Percentiles rank a stretch among this genome's conserved stretches.
phyloP scores from a whole-genome alignment of 2,888 invertebrate genomes.

The Corythucha ciliata region DNA sequence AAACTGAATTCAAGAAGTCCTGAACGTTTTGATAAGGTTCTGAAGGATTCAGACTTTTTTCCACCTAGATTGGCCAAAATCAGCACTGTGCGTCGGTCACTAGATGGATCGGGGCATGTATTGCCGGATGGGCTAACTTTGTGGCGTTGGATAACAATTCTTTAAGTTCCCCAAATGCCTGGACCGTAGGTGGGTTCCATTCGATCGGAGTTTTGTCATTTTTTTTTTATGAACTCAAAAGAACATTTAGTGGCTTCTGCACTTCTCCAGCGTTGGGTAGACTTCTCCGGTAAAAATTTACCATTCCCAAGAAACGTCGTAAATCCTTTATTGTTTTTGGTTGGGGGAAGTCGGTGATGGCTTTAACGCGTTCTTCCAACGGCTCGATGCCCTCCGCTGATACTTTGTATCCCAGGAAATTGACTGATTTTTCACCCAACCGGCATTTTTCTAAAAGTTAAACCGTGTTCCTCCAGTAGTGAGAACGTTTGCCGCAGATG shows the following conservation, averaged over 20 bases:
- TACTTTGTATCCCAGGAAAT: neutral
- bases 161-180: conserved; percentile 37
- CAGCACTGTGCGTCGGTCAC: too few relatives aligned
- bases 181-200: conserved; percentile 27
- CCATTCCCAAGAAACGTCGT: conserved; percentile 17
- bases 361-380: neutral
- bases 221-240: conserved; percentile 30
- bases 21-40: too few relatives aligned
- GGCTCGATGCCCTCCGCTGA: neutral
- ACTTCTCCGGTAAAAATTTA: conserved; percentile 21
- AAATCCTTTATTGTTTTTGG: conserved; percentile 10
- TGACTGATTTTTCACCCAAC: neutral
- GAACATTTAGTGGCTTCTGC: conserved; percentile 19
- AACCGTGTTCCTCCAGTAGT: neutral
- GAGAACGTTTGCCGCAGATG: neutral
- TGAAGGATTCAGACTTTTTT: too few relatives aligned
- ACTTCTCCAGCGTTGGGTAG: conserved; percentile 23
- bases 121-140: conserved; percentile 39
- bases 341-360: neutral
- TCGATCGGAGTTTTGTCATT: conserved; percentile 33
- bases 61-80: too few relatives aligned
- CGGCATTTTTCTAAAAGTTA: conserved; percentile 1
- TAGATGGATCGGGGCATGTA: conserved; percentile 36
- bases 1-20: too few relatives aligned
- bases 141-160: conserved; percentile 35